Conservation (phyloP, 1,140 invertebrate genomes). For the Sycophila sp. region DNA sequence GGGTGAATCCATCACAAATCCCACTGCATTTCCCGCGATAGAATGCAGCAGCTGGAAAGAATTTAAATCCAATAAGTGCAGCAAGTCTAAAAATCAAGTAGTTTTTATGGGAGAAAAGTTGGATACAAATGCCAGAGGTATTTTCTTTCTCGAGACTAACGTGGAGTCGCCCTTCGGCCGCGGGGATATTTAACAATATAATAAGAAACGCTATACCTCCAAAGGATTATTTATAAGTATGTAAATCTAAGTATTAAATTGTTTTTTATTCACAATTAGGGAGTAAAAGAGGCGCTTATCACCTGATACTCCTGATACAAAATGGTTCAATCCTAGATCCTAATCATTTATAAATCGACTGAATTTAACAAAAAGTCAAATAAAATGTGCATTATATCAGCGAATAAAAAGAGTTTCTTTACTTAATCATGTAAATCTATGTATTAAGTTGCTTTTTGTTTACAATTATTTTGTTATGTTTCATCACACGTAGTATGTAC, state of each 20-base stretch:
- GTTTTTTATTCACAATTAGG: background rate
- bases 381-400: no score
- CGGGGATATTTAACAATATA: constrained; percentile 30
- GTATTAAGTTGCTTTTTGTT: background rate
- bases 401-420: no score
- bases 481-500: constrained; percentile 5
- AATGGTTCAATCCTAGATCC: no score
- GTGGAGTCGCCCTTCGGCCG: constrained; percentile 47
- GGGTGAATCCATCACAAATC: constrained; percentile 64
- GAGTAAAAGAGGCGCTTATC: no score
- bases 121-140: constrained; percentile 41
- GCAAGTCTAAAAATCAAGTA: constrained; percentile 55
- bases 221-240: background rate
- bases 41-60: constrained; percentile 69
- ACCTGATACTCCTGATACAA: no score
- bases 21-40: constrained; percentile 60
- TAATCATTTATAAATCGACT: no score
- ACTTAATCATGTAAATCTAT: constrained; percentile 19
- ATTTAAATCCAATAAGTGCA: constrained; percentile 66
- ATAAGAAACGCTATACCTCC: background rate
- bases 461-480: background rate
- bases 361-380: no score
- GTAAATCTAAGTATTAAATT: constrained; percentile 16
- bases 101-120: constrained; percentile 67
- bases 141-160: constrained; percentile 55